A percentile compares a stretch with the other conserved stretches of the same genome.
phyloP scores from a whole-genome alignment of 2,113 vertebrate genomes.

The Copsychus sechellarum region DNA sequence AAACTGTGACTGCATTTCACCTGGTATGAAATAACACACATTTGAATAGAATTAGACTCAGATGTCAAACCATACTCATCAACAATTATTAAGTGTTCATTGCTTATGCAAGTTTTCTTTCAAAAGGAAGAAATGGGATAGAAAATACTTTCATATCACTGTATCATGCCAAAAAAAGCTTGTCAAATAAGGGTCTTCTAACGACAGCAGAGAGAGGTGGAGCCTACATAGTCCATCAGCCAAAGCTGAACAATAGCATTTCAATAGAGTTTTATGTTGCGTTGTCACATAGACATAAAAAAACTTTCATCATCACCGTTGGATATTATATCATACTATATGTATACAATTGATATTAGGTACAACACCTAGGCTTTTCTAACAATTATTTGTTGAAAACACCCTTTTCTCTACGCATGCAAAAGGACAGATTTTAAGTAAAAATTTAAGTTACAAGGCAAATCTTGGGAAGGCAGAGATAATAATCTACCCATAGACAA shows the following conservation, averaged over 20 bases:
- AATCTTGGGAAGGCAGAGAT: background rate
- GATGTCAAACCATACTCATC: background rate
- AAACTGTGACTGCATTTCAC: background rate
- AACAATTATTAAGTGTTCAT: background rate
- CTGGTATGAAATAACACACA: background rate
- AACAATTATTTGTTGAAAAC: background rate
- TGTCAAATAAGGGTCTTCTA: background rate
- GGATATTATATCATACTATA: background rate
- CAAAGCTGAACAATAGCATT: background rate
- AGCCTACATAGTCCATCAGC: background rate
- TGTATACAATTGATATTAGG: background rate
- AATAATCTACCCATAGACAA: background rate
- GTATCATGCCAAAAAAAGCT: background rate
- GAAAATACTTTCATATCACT: background rate
- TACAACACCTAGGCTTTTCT: background rate
- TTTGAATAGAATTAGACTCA: background rate
- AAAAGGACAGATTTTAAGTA: background rate
- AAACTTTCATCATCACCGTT: background rate
- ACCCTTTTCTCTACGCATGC: background rate
- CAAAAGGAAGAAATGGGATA: background rate
- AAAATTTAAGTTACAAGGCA: background rate
- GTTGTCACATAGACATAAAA: background rate
- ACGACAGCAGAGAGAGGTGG: background rate
- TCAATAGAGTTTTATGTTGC: background rate
- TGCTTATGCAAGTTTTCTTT: background rate